Percentiles rank a stretch among this genome's conserved stretches.
phyloP scores from a whole-genome alignment of 2,113 vertebrate genomes.

The Pongo abelii region DNA sequence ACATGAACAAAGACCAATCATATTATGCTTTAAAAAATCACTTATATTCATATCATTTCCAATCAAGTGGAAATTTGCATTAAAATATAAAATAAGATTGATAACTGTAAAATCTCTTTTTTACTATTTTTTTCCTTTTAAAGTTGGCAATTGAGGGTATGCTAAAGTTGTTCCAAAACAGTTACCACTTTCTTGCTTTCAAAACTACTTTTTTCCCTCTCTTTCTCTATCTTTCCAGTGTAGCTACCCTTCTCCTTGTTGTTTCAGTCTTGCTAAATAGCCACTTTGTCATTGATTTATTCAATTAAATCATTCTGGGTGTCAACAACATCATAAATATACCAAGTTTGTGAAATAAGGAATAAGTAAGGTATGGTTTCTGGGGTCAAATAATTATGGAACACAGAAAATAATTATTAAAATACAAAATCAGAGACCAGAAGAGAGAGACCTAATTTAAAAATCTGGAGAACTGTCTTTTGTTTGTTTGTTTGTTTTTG shows the following conservation, averaged over 20 bases:
- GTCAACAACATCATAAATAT: not conserved
- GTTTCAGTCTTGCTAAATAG: not conserved
- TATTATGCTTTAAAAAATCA: not conserved
- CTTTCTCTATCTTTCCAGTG: not conserved
- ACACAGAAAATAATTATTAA: slow-evolving; percentile 4
- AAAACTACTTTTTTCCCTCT: not conserved
- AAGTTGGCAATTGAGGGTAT: not conserved
- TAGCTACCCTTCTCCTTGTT: not conserved
- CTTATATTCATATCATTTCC: not conserved
- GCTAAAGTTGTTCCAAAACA: not conserved
- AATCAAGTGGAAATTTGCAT: not conserved
- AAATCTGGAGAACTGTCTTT: not conserved
- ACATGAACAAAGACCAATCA: not conserved
- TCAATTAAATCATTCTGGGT: not conserved
- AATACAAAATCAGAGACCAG: not conserved
- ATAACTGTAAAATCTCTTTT: not conserved
- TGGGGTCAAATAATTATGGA: not conserved
- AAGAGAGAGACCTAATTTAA: not conserved
- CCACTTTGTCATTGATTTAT: not conserved
- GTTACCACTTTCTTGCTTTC: not conserved
- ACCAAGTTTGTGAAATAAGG: not conserved
- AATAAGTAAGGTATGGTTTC: not conserved
- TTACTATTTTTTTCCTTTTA: not conserved
- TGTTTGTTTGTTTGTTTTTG: too few species aligned
- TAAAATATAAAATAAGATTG: not conserved